phyloP scores from a whole-genome alignment of 2,888 invertebrate species.

The Steinernema scapterisci region DNA sequence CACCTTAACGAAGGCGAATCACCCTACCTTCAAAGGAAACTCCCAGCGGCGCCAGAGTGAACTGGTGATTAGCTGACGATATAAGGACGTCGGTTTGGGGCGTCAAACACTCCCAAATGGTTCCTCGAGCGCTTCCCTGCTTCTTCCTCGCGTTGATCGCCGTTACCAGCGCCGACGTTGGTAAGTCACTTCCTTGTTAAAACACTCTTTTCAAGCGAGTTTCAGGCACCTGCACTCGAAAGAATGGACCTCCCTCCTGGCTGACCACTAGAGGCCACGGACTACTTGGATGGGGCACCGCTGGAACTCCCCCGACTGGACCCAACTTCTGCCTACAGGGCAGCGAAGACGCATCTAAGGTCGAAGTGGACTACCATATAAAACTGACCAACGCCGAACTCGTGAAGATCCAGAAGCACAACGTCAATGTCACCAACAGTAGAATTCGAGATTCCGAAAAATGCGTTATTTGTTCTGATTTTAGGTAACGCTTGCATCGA shows the following conservation, averaged over 20 bases:
- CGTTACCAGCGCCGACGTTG: not conserved
- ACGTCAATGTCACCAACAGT: not conserved
- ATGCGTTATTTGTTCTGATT: not conserved
- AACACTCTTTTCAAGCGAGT: too few relatives aligned
- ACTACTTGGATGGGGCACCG: constrained; percentile 20
- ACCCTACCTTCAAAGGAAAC: too few relatives aligned
- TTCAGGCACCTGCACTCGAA: not conserved
- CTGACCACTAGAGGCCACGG: constrained; percentile 26
- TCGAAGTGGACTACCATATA: constrained; percentile 29
- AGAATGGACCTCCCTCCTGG: constrained; percentile 2
- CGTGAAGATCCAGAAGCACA: not conserved
- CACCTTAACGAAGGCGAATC: too few relatives aligned
- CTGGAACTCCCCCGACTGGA: constrained; percentile 4
- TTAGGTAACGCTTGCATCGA: not conserved
- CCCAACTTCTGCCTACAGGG: constrained; percentile 32
- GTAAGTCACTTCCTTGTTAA: not conserved
- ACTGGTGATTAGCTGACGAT: too few relatives aligned
- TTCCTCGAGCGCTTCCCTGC: not conserved
- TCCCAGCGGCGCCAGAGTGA: too few relatives aligned
- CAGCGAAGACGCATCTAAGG: not conserved
- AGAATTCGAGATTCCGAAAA: too few relatives aligned
- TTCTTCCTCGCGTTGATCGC: not conserved
- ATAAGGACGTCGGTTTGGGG: too few relatives aligned
- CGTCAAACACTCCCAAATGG: not conserved
- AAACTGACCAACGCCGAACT: not conserved